A percentile compares a stretch with the other conserved stretches of the same genome.
phyloP scores from a whole-genome alignment of 2,113 vertebrate genomes.

The Pelvicachromis taeniatus region DNA sequence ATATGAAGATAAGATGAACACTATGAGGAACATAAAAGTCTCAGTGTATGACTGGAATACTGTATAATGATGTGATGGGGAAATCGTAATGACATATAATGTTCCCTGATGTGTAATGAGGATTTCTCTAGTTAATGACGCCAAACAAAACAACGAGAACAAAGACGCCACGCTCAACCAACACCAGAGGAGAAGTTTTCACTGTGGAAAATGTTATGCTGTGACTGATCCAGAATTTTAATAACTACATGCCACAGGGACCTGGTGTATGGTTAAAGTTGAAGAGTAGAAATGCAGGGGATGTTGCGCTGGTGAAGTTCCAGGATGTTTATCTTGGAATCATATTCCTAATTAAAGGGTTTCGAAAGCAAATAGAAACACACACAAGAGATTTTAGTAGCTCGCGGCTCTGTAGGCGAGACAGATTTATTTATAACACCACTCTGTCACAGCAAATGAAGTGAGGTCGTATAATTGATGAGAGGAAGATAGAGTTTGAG shows the following conservation, averaged over 20 bases:
- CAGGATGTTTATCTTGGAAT: slow-evolving; percentile 46
- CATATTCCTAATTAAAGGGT: slow-evolving; percentile 25
- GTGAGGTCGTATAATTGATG: slow-evolving; percentile 16
- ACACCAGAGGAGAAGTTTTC: background rate
- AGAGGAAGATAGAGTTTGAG: background rate
- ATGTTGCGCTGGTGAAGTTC: background rate
- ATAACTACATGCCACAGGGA: background rate
- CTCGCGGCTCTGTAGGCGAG: slow-evolving; percentile 21
- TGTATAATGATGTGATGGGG: slow-evolving; percentile 1
- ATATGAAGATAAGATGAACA: background rate
- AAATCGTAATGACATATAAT: background rate
- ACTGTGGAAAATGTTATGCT: slow-evolving; percentile 8
- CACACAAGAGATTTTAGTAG: background rate
- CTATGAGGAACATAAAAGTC: background rate
- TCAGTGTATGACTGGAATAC: background rate
- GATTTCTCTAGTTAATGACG: slow-evolving; percentile 14
- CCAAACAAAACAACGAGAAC: background rate
- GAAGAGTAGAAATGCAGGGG: background rate
- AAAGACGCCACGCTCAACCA: background rate
- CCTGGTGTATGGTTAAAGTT: background rate
- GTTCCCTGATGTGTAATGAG: slow-evolving; percentile 1
- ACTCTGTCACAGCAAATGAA: slow-evolving; percentile 21
- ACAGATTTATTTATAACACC: slow-evolving; percentile 36
- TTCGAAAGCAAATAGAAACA: slow-evolving; percentile 33
- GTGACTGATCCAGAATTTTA: slow-evolving; percentile 5